A percentile compares a stretch with the other conserved stretches of the same genome.
Evolutionary conservation across 2,797 vertebrate genomes (phyloP).

Genomic region (Crocidura indochinensis): DNA sequence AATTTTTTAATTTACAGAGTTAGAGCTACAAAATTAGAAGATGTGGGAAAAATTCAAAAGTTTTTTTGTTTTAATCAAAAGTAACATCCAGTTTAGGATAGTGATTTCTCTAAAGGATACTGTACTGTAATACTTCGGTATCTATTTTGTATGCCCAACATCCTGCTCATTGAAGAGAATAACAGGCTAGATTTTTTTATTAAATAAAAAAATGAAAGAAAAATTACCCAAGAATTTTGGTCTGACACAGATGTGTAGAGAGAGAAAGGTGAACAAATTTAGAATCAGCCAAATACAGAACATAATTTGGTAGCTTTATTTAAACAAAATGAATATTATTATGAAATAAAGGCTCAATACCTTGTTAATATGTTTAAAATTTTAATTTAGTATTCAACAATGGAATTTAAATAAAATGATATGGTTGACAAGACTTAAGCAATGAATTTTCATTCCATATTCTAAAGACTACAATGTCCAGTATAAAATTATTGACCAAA

Average conservation of each 20-base stretch:
- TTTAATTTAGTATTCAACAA: not conserved
- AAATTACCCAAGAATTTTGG: too few relatives aligned
- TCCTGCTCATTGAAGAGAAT: not conserved
- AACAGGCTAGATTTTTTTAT: not conserved
- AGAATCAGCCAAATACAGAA: too few relatives aligned
- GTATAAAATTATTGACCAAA: not conserved
- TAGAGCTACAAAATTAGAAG: not conserved
- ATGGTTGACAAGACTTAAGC: not conserved
- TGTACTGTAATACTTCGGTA: not conserved
- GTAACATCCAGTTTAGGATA: accelerated
- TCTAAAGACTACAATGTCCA: not conserved
- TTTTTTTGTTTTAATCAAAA: not conserved
- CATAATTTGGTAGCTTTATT: too few relatives aligned
- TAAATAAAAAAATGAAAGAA: not conserved
- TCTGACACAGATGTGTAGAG: too few relatives aligned
- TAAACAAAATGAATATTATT: too few relatives aligned
- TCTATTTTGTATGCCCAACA: not conserved
- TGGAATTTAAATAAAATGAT: not conserved
- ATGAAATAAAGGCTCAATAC: too few relatives aligned
- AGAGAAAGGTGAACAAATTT: too few relatives aligned
- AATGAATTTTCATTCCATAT: not conserved
- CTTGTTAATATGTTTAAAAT: not conserved
- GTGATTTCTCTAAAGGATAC: not conserved
- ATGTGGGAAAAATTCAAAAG: not conserved
- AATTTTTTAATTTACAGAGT: not conserved